Percentiles rank a stretch among this genome's conserved stretches.
These are phyloP conservation scores for Psittacula cyanocephala DNA, from an alignment of 2,113 vertebrate genomes.

Conservation along the genomic window DNA sequence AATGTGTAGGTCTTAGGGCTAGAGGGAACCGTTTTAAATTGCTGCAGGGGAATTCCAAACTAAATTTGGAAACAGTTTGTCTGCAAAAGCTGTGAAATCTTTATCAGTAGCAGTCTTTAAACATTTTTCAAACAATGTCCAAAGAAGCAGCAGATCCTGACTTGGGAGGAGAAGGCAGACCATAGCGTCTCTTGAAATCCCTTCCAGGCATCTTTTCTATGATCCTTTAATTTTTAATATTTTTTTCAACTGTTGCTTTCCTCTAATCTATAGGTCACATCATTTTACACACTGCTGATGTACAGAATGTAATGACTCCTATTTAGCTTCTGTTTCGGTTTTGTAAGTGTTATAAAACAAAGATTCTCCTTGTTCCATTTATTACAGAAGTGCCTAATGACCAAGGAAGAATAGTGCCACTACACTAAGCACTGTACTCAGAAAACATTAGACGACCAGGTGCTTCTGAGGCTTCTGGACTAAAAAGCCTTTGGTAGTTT, in stretches of 20 bases:
- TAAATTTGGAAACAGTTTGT: background rate
- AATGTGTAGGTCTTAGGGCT: background rate
- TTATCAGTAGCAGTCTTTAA: background rate
- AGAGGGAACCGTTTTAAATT: background rate
- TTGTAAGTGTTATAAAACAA: background rate
- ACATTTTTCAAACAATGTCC: background rate
- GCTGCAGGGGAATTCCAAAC: background rate
- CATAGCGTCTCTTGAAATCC: background rate
- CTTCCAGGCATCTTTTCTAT: background rate
- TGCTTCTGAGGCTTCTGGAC: background rate
- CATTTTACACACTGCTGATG: background rate
- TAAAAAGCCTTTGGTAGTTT: background rate
- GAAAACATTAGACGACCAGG: background rate
- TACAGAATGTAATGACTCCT: background rate
- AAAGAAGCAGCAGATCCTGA: background rate
- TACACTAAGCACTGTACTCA: background rate
- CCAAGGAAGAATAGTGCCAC: background rate
- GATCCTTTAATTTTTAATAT: background rate
- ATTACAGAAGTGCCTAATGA: background rate
- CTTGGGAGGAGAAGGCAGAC: background rate
- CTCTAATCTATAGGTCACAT: background rate
- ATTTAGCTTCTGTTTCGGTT: background rate
- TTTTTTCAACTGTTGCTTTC: background rate
- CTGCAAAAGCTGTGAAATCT: background rate
- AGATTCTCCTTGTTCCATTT: background rate